Evolutionary conservation across 2,888 invertebrate genomes (phyloP), one percentile per base, ranked within the genome.

Genomic region (Hedychridium roseum): DNA sequence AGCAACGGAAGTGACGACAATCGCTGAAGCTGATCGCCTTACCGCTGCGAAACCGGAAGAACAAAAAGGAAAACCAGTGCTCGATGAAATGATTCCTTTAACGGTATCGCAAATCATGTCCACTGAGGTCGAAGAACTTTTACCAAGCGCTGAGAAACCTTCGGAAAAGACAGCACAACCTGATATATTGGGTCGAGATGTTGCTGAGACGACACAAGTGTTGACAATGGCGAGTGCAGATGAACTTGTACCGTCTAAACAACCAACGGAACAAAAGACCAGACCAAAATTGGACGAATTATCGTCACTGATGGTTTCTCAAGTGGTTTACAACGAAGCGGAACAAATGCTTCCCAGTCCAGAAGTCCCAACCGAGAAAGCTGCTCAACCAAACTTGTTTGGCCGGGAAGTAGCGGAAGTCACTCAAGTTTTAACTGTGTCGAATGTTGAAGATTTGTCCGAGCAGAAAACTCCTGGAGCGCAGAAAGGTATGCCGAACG

Each of bases 131-230:
- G 73, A 73, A 45, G 54, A 60, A 14, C 11, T 45, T 7, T 37
- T 73, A 2, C 40, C 47, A 1, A 59, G 49, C 16, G 49, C 47
- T 2, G 69, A 64, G 50, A 58, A 56, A 21, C 80, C 79, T 2
- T 59, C 46, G 7, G 59, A 64, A 23, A 68, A 60, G 42, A 62
- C 42, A 27, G 80, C 79, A 11, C 50, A 71, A 20, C 44, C 72
- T 2, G 71, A 64, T 45, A 47, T 80, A 26, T 56, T 53, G 21
- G 71, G 72, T 4, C 64, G 73, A 44, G 77, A 78, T 52, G 70
- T 79, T 12, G 80, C 80, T n/a, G 58, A 80, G 54, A 77, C 69
- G n/a, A 69, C 62, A n/a, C 78, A 79, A 61, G 57, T 75, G 7
- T 43, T 71, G 27, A 65, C 76, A 3, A 55, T 72, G 46, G 43